Evolutionary conservation across 1,140 invertebrate species (phyloP).

Genomic region (Xylocopa sonorina): DNA sequence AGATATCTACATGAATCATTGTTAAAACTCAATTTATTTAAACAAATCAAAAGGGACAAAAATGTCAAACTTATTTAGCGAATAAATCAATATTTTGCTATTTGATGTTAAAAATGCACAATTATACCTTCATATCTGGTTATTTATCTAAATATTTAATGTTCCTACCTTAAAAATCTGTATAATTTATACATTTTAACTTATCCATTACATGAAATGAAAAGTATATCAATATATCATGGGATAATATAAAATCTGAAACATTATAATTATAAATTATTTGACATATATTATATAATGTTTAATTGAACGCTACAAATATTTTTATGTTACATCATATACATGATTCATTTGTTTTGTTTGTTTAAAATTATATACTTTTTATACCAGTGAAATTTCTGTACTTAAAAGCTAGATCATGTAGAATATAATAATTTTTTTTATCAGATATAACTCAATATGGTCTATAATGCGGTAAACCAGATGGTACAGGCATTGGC

Average conservation of each 20-base stretch:
- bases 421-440: neutral
- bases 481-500: slow-evolving; percentile 82
- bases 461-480: slow-evolving; percentile 66
- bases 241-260: slow-evolving; percentile 4
- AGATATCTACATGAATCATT: neutral
- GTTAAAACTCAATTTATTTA: too few species aligned
- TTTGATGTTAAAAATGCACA: neutral
- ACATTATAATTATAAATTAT: neutral
- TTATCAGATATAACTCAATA: slow-evolving; percentile 57
- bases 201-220: neutral
- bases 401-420: neutral
- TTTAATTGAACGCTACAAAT: slow-evolving; percentile 17
- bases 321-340: slow-evolving; percentile 42
- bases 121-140: too few species aligned
- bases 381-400: slow-evolving; percentile 6
- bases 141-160: neutral
- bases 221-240: slow-evolving; percentile 7
- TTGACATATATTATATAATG: neutral
- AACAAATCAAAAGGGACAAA: neutral
- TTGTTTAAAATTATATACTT: neutral
- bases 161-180: neutral
- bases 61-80: neutral
- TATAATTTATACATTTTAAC: neutral
- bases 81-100: neutral
- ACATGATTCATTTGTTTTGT: slow-evolving; percentile 12